Percentiles rank a stretch among this genome's conserved stretches.
These are phyloP conservation scores for Pristionchus exspectatus DNA, from an alignment of 2,888 invertebrate genomes.

Conservation along the genomic window DNA sequence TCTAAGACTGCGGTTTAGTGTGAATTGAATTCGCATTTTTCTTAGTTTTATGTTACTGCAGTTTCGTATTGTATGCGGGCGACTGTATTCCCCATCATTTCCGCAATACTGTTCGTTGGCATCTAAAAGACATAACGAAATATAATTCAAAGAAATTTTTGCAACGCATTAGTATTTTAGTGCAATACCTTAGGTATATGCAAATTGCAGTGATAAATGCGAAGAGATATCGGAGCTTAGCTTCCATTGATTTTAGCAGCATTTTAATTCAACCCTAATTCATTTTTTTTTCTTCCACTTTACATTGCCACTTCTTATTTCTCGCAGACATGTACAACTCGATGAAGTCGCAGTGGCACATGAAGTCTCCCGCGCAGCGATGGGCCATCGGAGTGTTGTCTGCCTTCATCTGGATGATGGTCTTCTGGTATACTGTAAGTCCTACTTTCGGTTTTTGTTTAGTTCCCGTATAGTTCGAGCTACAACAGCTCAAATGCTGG, in stretches of 20 bases:
- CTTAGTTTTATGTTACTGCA: too few species aligned
- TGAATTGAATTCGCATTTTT: too few species aligned
- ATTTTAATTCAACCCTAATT: too few species aligned
- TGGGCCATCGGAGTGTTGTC: not conserved
- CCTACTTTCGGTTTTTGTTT: not conserved
- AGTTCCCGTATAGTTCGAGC: too few species aligned
- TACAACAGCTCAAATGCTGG: too few species aligned
- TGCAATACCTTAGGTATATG: not conserved
- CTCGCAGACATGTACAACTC: not conserved
- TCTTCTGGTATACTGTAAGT: slow-evolving; percentile 40
- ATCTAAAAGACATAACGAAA: not conserved
- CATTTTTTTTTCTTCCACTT: too few species aligned
- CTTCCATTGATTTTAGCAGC: too few species aligned
- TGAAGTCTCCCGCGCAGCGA: not conserved
- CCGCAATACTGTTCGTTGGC: not conserved
- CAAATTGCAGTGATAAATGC: too few species aligned
- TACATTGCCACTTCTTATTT: not conserved
- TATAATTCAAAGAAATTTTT: too few species aligned
- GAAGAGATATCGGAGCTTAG: not conserved
- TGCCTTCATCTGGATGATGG: not conserved
- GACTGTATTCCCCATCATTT: too few species aligned
- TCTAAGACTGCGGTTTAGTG: not conserved
- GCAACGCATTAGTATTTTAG: too few species aligned
- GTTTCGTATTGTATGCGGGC: too few species aligned
- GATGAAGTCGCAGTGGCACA: slow-evolving; percentile 39